phyloP scores from a whole-genome alignment of 2,113 vertebrate genomes.

The Columba livia region DNA sequence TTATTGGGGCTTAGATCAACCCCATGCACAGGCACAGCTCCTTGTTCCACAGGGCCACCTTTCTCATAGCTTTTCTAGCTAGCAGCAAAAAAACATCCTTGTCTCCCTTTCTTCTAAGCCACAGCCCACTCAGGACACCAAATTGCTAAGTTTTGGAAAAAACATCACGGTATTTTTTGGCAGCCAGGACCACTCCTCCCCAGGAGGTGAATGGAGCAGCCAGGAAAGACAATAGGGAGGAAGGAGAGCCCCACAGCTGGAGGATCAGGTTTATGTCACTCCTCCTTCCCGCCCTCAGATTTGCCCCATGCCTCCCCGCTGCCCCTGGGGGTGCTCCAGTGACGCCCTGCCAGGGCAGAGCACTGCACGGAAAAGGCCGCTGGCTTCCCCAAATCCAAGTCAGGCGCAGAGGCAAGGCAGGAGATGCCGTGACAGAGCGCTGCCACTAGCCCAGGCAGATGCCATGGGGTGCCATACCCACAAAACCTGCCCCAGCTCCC shows the following conservation, averaged over 20 bases:
- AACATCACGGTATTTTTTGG: not conserved
- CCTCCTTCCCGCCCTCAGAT: not conserved
- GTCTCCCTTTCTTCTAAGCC: not conserved
- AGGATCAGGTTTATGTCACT: not conserved
- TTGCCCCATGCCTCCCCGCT: no score
- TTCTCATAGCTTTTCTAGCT: not conserved
- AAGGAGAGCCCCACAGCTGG: not conserved
- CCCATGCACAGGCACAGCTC: not conserved
- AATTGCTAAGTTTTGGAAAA: not conserved
- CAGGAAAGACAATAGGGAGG: not conserved
- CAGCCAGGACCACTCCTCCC: not conserved
- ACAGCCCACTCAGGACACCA: not conserved
- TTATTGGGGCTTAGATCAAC: not conserved
- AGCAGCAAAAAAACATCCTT: not conserved
- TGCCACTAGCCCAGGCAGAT: not conserved
- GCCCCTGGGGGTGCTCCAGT: rapidly evolving
- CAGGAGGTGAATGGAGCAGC: not conserved
- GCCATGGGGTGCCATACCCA: rapidly evolving
- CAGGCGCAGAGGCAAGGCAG: not conserved
- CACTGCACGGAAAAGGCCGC: not conserved
- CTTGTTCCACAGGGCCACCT: not conserved
- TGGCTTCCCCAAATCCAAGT: not conserved
- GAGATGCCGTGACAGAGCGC: not conserved
- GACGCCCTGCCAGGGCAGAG: not conserved
- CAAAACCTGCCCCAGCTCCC: not conserved